phyloP scores from a whole-genome alignment of 2,113 vertebrate genomes.

The Mionectes macconnelli region DNA sequence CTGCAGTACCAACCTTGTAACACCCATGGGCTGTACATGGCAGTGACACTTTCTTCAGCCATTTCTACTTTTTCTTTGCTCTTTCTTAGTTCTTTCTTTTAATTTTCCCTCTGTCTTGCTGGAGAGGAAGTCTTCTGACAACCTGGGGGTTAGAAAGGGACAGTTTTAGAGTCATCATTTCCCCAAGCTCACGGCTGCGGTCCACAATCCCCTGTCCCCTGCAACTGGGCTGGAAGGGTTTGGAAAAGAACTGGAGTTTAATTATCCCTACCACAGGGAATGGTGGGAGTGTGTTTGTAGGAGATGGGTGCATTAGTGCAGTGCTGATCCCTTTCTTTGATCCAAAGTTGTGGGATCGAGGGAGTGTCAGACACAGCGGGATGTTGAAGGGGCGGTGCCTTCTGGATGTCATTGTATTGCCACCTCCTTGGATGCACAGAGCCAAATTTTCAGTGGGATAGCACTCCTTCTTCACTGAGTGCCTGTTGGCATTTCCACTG shows the following conservation, averaged over 20 bases:
- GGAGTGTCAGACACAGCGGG: neutral
- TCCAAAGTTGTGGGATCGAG: neutral
- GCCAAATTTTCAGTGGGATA: neutral
- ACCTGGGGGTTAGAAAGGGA: neutral
- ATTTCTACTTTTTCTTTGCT: neutral
- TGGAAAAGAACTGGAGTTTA: neutral
- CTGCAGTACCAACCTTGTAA: neutral
- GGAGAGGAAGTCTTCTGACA: neutral
- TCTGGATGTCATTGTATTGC: neutral
- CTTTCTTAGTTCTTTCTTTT: neutral
- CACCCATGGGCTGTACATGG: neutral
- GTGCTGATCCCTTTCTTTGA: neutral
- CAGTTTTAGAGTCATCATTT: neutral
- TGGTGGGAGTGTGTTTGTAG: neutral
- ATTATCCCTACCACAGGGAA: neutral
- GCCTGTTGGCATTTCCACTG: neutral
- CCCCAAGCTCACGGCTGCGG: neutral
- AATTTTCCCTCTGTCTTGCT: neutral
- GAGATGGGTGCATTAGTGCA: neutral
- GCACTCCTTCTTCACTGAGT: neutral
- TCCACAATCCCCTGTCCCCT: neutral
- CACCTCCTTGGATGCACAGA: neutral
- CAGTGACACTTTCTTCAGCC: neutral
- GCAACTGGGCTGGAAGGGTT: neutral
- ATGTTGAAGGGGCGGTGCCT: neutral